phyloP scores from a whole-genome alignment of 2,888 invertebrate species.

The Cryptops parisi region DNA sequence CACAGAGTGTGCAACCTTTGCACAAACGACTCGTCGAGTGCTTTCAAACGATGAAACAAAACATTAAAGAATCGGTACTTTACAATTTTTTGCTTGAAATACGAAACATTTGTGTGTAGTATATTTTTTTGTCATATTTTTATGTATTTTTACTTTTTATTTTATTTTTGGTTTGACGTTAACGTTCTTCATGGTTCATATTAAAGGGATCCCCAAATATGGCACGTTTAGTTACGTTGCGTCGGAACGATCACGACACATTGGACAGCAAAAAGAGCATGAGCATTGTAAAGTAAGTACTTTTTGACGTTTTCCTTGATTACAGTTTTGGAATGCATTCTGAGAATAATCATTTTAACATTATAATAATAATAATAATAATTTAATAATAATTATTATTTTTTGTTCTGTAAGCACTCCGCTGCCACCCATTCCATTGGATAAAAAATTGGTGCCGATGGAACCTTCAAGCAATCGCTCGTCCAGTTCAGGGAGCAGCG shows the following conservation, averaged over 20 bases:
- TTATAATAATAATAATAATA: background rate
- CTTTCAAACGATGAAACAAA: constrained; percentile 67
- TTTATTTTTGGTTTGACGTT: too few species aligned
- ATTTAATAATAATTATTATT: background rate
- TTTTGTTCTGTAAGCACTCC: constrained; percentile 45
- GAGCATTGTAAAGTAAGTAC: constrained; percentile 18
- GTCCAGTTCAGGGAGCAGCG: constrained; percentile 34
- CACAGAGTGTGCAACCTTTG: constrained; percentile 74
- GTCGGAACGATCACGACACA: constrained; percentile 10
- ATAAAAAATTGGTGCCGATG: constrained; percentile 10
- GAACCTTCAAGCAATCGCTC: constrained; percentile 24
- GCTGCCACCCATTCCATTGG: constrained; percentile 55
- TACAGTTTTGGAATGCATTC: too few species aligned
- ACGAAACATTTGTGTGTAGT: too few species aligned
- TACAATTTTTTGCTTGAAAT: background rate
- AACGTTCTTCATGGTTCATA: constrained; percentile 5
- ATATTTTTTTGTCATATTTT: too few species aligned
- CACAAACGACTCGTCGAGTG: constrained; percentile 78
- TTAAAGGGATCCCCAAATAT: constrained; percentile 17
- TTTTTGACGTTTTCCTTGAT: background rate
- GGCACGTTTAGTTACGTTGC: constrained; percentile 13
- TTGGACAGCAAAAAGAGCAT: constrained; percentile 11
- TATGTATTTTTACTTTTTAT: constrained; percentile 27
- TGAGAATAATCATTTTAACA: background rate
- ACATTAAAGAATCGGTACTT: constrained; percentile 27